Evolutionary conservation across 1,140 invertebrate species (phyloP).

Genomic region (Brachionus rubens): DNA sequence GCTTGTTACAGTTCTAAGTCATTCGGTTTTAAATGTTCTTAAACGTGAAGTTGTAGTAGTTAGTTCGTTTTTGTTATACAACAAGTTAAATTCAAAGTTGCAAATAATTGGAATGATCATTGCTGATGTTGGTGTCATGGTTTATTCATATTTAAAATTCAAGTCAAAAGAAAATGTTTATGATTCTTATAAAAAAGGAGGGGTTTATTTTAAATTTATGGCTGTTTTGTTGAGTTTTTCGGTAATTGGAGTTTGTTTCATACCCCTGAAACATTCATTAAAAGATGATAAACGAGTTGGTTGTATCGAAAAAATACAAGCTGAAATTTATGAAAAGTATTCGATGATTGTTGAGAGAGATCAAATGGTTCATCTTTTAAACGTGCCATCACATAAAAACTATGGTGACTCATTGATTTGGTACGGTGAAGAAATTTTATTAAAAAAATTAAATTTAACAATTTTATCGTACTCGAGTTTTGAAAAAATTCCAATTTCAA

Average conservation of each 20-base stretch:
- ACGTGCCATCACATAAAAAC: not conserved
- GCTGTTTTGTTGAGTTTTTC: not conserved
- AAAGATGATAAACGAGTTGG: not conserved
- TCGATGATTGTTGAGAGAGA: not conserved
- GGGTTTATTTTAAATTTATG: too few relatives aligned
- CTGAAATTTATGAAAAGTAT: not conserved
- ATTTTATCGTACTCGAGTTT: not conserved
- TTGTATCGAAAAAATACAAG: not conserved
- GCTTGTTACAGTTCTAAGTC: not conserved
- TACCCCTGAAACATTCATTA: not conserved
- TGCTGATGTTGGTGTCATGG: not conserved
- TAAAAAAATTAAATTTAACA: not conserved
- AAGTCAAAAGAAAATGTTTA: not conserved
- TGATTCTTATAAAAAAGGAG: not conserved
- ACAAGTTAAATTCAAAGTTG: not conserved
- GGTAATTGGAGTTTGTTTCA: not conserved
- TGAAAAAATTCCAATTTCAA: not conserved
- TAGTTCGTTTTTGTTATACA: not conserved
- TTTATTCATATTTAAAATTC: not conserved
- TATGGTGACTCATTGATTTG: conserved; percentile 24
- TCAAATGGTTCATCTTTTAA: not conserved
- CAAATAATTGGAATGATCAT: conserved; percentile 8
- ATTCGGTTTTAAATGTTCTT: not conserved
- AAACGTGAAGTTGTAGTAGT: not conserved
- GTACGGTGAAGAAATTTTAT: conserved; percentile 20